A percentile compares a stretch with the other conserved stretches of the same genome.
phyloP scores from a whole-genome alignment of 2,113 vertebrate species.

The Oreochromis aureus region DNA sequence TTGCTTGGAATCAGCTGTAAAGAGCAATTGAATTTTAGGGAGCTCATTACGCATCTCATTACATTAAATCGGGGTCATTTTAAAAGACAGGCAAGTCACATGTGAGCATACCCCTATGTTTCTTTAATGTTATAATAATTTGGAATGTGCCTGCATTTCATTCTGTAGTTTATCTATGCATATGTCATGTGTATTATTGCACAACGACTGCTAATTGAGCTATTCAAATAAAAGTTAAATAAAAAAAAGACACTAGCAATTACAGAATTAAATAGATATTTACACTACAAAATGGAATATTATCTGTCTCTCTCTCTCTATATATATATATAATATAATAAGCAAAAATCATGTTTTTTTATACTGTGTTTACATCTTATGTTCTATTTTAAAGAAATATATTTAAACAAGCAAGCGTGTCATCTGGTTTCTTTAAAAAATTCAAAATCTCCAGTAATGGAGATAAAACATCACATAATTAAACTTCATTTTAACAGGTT shows the following conservation, averaged over 20 bases:
- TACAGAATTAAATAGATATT: background rate
- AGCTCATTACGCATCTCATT: background rate
- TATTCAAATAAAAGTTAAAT: background rate
- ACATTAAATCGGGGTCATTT: background rate
- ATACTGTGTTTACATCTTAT: background rate
- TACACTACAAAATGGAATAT: background rate
- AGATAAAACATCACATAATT: background rate
- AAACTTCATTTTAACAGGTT: background rate
- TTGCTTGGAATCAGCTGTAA: background rate
- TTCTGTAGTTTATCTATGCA: background rate
- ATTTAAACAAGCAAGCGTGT: background rate
- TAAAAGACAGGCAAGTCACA: background rate
- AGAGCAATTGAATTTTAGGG: background rate
- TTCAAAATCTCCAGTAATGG: background rate
- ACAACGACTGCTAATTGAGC: background rate
- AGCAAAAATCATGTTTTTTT: background rate
- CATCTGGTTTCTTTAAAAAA: background rate
- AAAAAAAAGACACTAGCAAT: background rate
- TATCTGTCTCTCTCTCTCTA: background rate
- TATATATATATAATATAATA: background rate
- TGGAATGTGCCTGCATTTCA: background rate
- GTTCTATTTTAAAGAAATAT: background rate
- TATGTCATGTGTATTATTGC: background rate
- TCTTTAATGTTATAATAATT: background rate
- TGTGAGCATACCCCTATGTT: background rate